Evolutionary conservation across 64 coral and sea anemone species (phyloP).

Genomic region (Montipora efflorescens): DNA sequence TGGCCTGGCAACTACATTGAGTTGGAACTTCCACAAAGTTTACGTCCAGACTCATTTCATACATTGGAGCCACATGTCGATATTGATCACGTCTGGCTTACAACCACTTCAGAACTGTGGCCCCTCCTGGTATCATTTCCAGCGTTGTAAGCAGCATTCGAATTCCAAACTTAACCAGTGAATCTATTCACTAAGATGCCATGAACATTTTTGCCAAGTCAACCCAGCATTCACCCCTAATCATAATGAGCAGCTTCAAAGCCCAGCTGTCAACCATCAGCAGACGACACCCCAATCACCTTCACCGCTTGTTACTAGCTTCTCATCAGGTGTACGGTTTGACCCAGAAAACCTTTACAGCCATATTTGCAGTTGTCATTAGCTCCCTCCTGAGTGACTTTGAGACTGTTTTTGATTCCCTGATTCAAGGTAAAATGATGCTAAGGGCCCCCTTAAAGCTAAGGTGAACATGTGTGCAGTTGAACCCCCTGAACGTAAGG

Average conservation of each 20-base stretch:
- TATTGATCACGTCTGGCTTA: background rate
- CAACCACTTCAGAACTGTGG: constrained; percentile 17
- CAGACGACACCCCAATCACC: background rate
- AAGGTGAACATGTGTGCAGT: constrained; percentile 64
- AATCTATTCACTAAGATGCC: constrained; percentile 29
- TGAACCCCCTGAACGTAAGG: constrained; percentile 30
- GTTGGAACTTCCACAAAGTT: background rate
- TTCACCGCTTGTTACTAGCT: background rate
- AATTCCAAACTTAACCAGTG: constrained; percentile 44
- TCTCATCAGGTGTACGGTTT: background rate
- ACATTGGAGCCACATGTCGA: constrained; percentile 18
- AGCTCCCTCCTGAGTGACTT: background rate
- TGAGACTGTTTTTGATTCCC: constrained; percentile 23
- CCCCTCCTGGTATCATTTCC: constrained; percentile 39
- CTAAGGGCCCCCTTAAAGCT: constrained; percentile 10
- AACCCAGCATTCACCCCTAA: constrained; percentile 12
- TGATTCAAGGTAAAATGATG: constrained; percentile 30
- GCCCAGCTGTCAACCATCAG: background rate
- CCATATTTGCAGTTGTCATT: background rate
- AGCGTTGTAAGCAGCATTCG: constrained; percentile 38
- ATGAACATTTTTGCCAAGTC: constrained; percentile 63
- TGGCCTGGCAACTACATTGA: background rate
- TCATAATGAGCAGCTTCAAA: background rate
- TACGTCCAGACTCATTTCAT: background rate
- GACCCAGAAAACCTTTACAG: constrained; percentile 40